phyloP scores from a whole-genome alignment of 1,140 invertebrate genomes.

The Zaprionus gabonicus region DNA sequence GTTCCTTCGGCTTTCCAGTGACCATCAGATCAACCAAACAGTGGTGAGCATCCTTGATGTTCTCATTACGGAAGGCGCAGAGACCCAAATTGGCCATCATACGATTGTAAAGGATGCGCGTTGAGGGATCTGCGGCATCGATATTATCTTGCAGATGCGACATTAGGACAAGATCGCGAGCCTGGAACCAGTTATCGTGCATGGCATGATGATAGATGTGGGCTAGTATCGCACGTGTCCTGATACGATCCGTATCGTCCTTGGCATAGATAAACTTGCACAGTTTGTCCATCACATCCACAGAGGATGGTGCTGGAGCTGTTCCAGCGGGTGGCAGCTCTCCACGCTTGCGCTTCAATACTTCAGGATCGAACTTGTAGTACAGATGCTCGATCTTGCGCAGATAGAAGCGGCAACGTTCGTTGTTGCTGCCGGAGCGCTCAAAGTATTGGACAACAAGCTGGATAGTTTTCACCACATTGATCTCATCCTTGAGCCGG shows the following conservation, averaged over 20 bases:
- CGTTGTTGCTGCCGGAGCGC: constrained; percentile 91
- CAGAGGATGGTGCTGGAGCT: constrained; percentile 87
- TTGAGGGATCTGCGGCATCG: constrained; percentile 98
- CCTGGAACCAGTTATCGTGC: constrained; percentile 99
- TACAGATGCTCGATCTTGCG: constrained; percentile 99
- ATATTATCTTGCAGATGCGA: constrained; percentile 99
- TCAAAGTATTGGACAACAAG: constrained; percentile 96
- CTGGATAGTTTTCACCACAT: constrained; percentile 95
- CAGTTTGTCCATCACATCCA: constrained; percentile 95
- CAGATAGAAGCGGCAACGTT: constrained; percentile 97
- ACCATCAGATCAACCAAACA: constrained; percentile 99
- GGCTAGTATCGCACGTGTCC: constrained; percentile 98
- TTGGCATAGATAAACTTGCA: constrained; percentile 99
- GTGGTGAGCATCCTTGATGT: constrained; percentile 98
- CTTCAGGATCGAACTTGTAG: constrained; percentile 97
- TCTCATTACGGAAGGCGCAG: constrained; percentile 98
- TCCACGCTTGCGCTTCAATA: constrained; percentile 89
- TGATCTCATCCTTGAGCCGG: constrained; percentile 96
- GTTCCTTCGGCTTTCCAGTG: constrained; percentile 98
- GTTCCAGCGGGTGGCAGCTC: constrained; percentile 85
- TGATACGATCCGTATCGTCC: constrained; percentile 95
- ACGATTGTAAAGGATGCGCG: constrained; percentile 98
- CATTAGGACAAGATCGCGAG: constrained; percentile 98
- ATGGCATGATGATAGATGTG: constrained; percentile 99
- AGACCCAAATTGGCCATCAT: constrained; percentile 99